A percentile compares a stretch with the other conserved stretches of the same genome.
These are phyloP conservation scores for Pachymerium ferrugineum DNA, from an alignment of 2,888 invertebrate genomes.

Conservation along the genomic window DNA sequence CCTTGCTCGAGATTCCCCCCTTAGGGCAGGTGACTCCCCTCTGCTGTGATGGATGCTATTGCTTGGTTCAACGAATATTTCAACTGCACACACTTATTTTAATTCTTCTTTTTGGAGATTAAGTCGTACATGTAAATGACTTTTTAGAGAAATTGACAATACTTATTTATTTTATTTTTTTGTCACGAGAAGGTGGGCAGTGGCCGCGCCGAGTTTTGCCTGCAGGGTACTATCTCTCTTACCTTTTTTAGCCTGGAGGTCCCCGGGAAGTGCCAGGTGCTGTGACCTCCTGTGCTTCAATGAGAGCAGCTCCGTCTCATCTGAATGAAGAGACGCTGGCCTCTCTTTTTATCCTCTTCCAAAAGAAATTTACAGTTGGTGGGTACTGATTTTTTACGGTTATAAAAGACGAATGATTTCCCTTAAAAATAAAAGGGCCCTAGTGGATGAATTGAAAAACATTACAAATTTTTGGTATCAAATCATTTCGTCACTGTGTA, in stretches of 20 bases:
- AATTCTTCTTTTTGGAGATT: too few relatives aligned
- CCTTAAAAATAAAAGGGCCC: too few relatives aligned
- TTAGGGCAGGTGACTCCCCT: slow-evolving; percentile 17
- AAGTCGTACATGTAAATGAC: neutral
- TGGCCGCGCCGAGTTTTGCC: slow-evolving; percentile 18
- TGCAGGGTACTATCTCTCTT: slow-evolving; percentile 15
- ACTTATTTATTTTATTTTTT: too few relatives aligned
- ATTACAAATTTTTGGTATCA: too few relatives aligned
- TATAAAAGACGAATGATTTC: too few relatives aligned
- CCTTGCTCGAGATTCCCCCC: slow-evolving; percentile 24
- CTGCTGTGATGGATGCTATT: slow-evolving; percentile 16
- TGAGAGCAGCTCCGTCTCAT: slow-evolving; percentile 27
- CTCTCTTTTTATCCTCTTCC: slow-evolving; percentile 8
- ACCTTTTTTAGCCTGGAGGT: slow-evolving; percentile 19
- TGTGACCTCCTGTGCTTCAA: slow-evolving; percentile 27
- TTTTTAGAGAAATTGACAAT: neutral
- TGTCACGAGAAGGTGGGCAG: slow-evolving; percentile 19
- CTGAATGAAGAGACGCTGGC: slow-evolving; percentile 27
- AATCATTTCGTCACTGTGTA: too few relatives aligned
- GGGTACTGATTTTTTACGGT: too few relatives aligned
- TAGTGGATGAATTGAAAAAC: too few relatives aligned
- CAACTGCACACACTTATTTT: too few relatives aligned
- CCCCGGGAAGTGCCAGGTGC: slow-evolving; percentile 27
- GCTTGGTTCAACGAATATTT: too few relatives aligned
- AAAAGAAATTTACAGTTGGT: neutral